A percentile compares a stretch with the other conserved stretches of the same genome.
These are phyloP conservation scores for Tanypteryx hageni DNA, from an alignment of 2,888 invertebrate species.

Conservation along the genomic window DNA sequence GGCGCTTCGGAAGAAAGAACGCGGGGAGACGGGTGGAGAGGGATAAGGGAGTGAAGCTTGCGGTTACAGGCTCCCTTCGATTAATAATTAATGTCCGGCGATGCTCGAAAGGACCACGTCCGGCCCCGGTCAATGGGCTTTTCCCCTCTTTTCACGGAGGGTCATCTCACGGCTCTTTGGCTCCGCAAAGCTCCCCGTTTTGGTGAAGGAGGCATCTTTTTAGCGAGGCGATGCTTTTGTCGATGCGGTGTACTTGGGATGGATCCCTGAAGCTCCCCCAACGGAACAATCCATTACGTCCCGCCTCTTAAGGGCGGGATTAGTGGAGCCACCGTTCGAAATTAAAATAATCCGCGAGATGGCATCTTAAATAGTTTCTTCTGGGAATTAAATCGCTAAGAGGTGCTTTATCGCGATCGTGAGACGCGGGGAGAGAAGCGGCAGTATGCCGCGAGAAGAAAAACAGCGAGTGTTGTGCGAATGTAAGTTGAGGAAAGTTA, in stretches of 20 bases:
- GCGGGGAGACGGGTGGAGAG: neutral
- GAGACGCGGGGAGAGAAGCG: neutral
- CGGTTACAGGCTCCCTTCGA: neutral
- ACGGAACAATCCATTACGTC: neutral
- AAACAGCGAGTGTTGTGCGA: neutral
- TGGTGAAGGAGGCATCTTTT: neutral
- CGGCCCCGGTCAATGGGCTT: neutral
- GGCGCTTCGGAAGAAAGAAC: neutral
- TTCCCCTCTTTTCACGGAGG: neutral
- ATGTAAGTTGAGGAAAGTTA: neutral
- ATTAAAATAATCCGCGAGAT: slow-evolving; percentile 9
- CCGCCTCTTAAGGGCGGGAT: too few species aligned
- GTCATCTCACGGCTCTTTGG: slow-evolving; percentile 21
- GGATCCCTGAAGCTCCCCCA: neutral
- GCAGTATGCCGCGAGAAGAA: neutral
- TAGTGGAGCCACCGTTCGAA: neutral
- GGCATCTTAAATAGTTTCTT: neutral
- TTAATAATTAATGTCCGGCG: slow-evolving; percentile 16
- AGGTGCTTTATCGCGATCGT: neutral
- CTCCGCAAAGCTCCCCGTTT: neutral
- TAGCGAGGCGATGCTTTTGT: neutral
- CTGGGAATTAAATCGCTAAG: neutral
- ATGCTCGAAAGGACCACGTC: neutral
- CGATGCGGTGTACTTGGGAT: neutral
- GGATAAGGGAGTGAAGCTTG: neutral